phyloP scores from a whole-genome alignment of 2,113 vertebrate species.

The Tor tambroides region DNA sequence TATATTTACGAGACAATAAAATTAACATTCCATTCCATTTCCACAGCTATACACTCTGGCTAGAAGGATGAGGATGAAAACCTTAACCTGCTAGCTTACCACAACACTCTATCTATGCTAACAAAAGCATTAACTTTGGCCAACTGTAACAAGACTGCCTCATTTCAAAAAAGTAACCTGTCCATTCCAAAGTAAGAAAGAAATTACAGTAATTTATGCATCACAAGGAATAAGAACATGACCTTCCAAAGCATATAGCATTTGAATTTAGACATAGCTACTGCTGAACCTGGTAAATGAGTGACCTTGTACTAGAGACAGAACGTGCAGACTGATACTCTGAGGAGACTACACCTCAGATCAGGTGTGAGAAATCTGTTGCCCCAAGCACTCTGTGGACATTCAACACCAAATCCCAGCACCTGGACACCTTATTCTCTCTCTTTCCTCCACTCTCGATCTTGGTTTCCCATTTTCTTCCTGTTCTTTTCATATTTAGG shows the following conservation, averaged over 20 bases:
- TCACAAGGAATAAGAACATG: too few relatives aligned
- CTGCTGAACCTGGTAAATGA: slow-evolving; percentile 29
- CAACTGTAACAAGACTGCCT: too few relatives aligned
- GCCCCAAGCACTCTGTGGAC: slow-evolving; percentile 46
- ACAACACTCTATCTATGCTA: slow-evolving; percentile 31
- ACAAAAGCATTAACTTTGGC: slow-evolving; percentile 20
- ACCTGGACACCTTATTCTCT: slow-evolving; percentile 30
- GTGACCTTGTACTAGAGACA: slow-evolving; percentile 50
- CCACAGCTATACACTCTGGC: slow-evolving; percentile 10
- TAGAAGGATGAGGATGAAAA: background rate
- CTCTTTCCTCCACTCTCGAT: background rate
- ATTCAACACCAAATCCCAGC: slow-evolving; percentile 49
- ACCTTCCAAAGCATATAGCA: too few relatives aligned
- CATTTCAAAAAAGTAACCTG: too few relatives aligned
- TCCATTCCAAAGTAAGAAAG: too few relatives aligned
- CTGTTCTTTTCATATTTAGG: slow-evolving; percentile 13
- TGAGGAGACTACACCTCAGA: slow-evolving; percentile 36
- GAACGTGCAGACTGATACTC: slow-evolving; percentile 6
- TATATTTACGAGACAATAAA: background rate
- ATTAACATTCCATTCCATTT: background rate
- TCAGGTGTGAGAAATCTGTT: slow-evolving; percentile 47
- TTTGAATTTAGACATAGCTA: background rate
- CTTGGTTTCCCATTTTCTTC: background rate
- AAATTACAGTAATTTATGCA: too few relatives aligned
- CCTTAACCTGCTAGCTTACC: slow-evolving; percentile 22